Conservation (phyloP, 2,888 invertebrate species). For the Luperina testacea region DNA sequence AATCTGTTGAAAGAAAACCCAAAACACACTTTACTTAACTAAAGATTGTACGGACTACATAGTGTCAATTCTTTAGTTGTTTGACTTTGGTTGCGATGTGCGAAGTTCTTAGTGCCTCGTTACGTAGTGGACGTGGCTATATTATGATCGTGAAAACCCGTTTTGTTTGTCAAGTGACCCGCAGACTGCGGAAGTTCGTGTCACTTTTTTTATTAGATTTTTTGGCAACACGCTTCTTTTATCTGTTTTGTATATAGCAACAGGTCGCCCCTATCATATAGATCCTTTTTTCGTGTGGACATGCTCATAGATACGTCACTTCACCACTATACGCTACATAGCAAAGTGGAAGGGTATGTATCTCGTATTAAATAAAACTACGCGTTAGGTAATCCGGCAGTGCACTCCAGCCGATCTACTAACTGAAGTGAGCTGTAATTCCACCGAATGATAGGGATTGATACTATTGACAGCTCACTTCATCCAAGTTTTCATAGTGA, state of each 20-base stretch:
- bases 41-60: background rate
- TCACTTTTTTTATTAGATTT: slow-evolving; percentile 26
- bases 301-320: background rate
- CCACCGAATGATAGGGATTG: no score
- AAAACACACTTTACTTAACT: background rate
- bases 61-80: background rate
- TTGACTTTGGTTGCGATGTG: background rate
- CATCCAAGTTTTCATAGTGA: no score
- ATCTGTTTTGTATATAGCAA: slow-evolving; percentile 41
- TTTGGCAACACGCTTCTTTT: slow-evolving; percentile 38
- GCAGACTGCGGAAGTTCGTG: slow-evolving; percentile 15
- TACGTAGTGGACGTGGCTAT: slow-evolving; percentile 4
- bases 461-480: no score
- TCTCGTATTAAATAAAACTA: background rate
- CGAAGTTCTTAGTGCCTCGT: background rate
- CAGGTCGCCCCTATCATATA: slow-evolving; percentile 22
- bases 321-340: background rate
- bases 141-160: slow-evolving; percentile 22
- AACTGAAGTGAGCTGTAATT: no score
- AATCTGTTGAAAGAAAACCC: background rate
- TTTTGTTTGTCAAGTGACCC: slow-evolving; percentile 24
- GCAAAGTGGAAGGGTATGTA: background rate
- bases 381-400: background rate
- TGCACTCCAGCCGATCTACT: background rate
- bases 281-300: background rate